Evolutionary conservation across 1,140 invertebrate genomes (phyloP).

Genomic region (Leptinotarsa undecemlineata): DNA sequence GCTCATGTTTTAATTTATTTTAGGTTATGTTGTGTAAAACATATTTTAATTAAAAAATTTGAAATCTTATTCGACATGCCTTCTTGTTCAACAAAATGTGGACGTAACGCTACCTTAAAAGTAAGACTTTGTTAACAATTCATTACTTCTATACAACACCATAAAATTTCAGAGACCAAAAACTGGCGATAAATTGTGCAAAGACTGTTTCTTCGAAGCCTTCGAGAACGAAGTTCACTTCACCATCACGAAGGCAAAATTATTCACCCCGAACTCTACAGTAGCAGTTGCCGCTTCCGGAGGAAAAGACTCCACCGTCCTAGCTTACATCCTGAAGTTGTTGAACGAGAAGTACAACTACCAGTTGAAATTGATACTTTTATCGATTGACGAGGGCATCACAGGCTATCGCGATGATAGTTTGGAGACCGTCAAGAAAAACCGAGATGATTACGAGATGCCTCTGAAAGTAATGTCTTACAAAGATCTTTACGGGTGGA

Average conservation of each 20-base stretch:
- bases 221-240: constrained; percentile 97
- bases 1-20: no score
- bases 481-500: constrained; percentile 99
- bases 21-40: no score
- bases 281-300: constrained; percentile 97
- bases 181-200: constrained; percentile 90
- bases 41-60: no score
- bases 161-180: constrained; percentile 74
- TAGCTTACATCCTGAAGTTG: constrained; percentile 89
- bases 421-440: constrained; percentile 94
- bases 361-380: constrained; percentile 85
- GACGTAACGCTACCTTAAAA: constrained; percentile 72
- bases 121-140: constrained; percentile 54
- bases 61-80: constrained; percentile 59
- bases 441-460: constrained; percentile 90
- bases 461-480: constrained; percentile 96
- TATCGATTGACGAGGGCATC: constrained; percentile 99
- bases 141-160: constrained; percentile 1
- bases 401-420: constrained; percentile 98
- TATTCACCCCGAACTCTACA: constrained; percentile 85
- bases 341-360: constrained; percentile 93
- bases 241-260: constrained; percentile 82
- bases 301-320: constrained; percentile 98
- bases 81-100: constrained; percentile 70
- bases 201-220: constrained; percentile 91